phyloP scores from a whole-genome alignment of 1,140 invertebrate genomes.

The Drosophila watanabei region DNA sequence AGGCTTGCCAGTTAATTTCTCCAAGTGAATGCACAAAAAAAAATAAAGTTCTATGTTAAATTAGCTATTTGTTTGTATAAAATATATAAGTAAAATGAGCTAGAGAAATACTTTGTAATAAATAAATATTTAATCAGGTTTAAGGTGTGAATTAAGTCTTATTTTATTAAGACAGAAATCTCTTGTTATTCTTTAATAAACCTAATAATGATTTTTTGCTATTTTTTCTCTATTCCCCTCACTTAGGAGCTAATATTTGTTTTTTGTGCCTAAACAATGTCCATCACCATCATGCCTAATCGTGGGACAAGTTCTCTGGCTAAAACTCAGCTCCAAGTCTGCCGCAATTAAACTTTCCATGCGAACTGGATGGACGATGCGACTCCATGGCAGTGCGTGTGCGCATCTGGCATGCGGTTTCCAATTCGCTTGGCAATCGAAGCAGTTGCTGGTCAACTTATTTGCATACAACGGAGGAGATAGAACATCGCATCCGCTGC shows the following conservation, averaged over 20 bases:
- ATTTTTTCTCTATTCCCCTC: background rate
- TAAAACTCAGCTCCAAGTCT: constrained; percentile 18
- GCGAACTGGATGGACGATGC: constrained; percentile 46
- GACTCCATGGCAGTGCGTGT: constrained; percentile 52
- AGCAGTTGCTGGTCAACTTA: constrained; percentile 60
- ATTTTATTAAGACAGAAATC: background rate
- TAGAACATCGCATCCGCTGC: constrained; percentile 65
- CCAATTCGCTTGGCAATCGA: constrained; percentile 73
- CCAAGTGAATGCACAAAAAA: background rate
- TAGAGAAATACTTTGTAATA: too few relatives aligned
- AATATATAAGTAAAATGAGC: too few relatives aligned
- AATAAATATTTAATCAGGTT: background rate
- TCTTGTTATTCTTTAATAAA: background rate
- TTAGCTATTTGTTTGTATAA: background rate
- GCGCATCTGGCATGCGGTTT: constrained; percentile 64
- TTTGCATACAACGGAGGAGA: constrained; percentile 50
- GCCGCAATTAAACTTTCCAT: constrained; percentile 67
- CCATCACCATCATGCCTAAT: constrained; percentile 27
- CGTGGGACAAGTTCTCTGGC: constrained; percentile 49
- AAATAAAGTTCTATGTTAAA: background rate
- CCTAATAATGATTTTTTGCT: too few relatives aligned
- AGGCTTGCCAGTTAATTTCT: constrained; percentile 28
- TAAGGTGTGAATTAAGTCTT: background rate
- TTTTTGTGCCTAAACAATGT: constrained; percentile 3
- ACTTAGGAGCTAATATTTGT: background rate